Base-by-base conservation (phyloP, 2,797 vertebrate genomes). In the Garrulus glandarius region DNA sequence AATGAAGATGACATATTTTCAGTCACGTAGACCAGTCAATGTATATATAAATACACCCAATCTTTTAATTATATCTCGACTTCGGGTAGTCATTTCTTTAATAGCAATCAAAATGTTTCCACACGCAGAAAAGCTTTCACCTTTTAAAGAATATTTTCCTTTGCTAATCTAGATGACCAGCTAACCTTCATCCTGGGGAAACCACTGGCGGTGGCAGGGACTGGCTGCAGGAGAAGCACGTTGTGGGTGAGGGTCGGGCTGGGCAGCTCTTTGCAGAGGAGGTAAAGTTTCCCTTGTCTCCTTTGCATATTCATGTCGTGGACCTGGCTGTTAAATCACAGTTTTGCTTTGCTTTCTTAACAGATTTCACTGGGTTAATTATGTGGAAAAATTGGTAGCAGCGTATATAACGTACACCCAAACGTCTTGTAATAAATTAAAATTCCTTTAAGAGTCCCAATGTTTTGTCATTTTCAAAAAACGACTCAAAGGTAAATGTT, bases 401-500 rank as follows among this genome's bases (percentile, higher is more conserved):
- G 60, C 0, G 3, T 60, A 21, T 67, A 43, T 11, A 84, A n/a
- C 26, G 19, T 21, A 53, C 49, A 82, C 19, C 17, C 63, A 46
- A 50, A 19, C n/a, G 4, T 50, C 30, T 47, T 0, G 3, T 32
- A 56, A 72, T 95, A 74, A 93, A 80, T 79, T 84, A 61, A 82
- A 95, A 89, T 92, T 67, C 44, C 29, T 82, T 60, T 64, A 26
- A 63, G 80, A 53, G 13, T 16, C 52, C 41, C 56, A 39, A 69
- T 74, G 64, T 84, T 84, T 94, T 92, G 80, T 65, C 30, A 50
- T 76, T 93, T 93, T 72, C n/a, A 70, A 60, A 74, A 69, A 77
- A 76, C 68, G 30, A 22, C 60, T 86, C 37, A 50, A 87, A 95
- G 44, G 56, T 68, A 95, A 94, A 93, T 87, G 80, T 90, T 90